A percentile compares a stretch with the other conserved stretches of the same genome.
Conservation (phyloP, 2,113 vertebrate genomes). For the Xenopus tropicalis region UCB_Xtro_10.0 CM004449.2:73967001-73967500, state of each 20-base stretch:
- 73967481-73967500: too few species aligned
- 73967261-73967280: slow-evolving; percentile 10
- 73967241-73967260: slow-evolving; percentile 28
- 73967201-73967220: slow-evolving; percentile 25
- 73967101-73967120: neutral
- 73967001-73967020: slow-evolving; percentile 9
- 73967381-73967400: too few species aligned
- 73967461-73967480: too few species aligned
- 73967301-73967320: too few species aligned
- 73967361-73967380: too few species aligned
- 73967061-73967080: slow-evolving; percentile 6
- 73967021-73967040: neutral
- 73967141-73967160: neutral
- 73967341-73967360: too few species aligned
- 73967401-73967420: too few species aligned
- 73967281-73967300: slow-evolving; percentile 3
- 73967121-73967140: neutral
- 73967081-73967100: neutral
- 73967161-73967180: slow-evolving; percentile 1
- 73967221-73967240: slow-evolving; percentile 36
- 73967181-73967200: slow-evolving; percentile 21
- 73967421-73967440: too few species aligned
- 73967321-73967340: too few species aligned
- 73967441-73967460: too few species aligned
- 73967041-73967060: slow-evolving; percentile 6